Conservation (phyloP, 2,797 vertebrate species). For the Microctenopoma steveboyesi region DNA sequence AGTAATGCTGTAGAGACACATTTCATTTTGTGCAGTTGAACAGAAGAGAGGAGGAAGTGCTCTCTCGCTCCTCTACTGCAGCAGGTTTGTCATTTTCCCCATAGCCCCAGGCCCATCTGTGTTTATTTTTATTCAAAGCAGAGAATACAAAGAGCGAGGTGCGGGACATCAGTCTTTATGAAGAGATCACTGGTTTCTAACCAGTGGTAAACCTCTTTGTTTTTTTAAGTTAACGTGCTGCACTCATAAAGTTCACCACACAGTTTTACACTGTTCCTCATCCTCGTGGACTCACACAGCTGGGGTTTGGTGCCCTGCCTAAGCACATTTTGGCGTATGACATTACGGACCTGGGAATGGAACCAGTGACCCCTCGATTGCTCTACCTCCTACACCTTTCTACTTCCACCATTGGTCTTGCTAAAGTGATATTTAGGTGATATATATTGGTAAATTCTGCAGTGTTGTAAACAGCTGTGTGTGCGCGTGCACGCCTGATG, state of each 20-base stretch:
- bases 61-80: not conserved
- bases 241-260: no score
- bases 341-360: no score
- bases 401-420: not conserved
- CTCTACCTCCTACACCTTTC: not conserved
- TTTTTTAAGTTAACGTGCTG: not conserved
- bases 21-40: not conserved
- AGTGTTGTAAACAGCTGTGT: conserved; percentile 41
- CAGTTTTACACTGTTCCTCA: no score
- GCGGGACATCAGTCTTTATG: conserved; percentile 27
- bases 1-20: not conserved
- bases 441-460: not conserved
- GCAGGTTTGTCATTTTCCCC: conserved; percentile 23
- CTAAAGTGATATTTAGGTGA: not conserved
- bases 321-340: no score
- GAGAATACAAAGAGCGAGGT: conserved; percentile 33
- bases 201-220: not conserved
- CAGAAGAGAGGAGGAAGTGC: conserved; percentile 26
- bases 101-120: conserved; percentile 30
- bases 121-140: conserved; percentile 23
- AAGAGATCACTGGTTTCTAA: conserved; percentile 2
- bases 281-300: no score
- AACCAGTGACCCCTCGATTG: no score
- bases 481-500: not conserved
- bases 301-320: no score